phyloP scores from a whole-genome alignment of 2,888 invertebrate species.

The Drosophila meridiana region DNA sequence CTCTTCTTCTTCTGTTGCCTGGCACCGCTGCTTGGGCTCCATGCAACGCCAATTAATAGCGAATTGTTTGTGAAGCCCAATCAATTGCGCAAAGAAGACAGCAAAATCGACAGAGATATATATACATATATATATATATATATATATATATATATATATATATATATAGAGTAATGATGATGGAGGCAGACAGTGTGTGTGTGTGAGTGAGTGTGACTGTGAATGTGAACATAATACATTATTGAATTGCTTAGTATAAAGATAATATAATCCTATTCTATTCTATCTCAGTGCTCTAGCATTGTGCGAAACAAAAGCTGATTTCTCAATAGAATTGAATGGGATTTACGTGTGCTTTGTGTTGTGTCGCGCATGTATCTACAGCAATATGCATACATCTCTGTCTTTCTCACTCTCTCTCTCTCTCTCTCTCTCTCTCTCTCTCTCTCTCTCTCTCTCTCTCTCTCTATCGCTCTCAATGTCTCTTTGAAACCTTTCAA shows the following conservation, averaged over 20 bases:
- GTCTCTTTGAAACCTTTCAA: slow-evolving; percentile 31
- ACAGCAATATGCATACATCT: background rate
- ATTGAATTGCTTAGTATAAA: slow-evolving; percentile 15
- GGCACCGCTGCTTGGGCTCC: background rate
- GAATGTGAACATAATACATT: slow-evolving; percentile 10
- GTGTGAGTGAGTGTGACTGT: background rate
- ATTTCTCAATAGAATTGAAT: slow-evolving; percentile 31
- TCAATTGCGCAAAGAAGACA: slow-evolving; percentile 2
- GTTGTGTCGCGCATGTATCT: background rate
- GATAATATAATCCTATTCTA: slow-evolving; percentile 35
- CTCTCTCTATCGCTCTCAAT: background rate
- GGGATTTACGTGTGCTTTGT: slow-evolving; percentile 19
- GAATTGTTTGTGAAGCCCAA: slow-evolving; percentile 14
- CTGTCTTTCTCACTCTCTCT: background rate
- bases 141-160: no score
- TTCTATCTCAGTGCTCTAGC: slow-evolving; percentile 4
- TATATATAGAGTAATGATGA: background rate
- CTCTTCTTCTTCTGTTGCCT: background rate
- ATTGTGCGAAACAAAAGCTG: slow-evolving; percentile 32
- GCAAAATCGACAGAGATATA: no score
- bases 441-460: background rate
- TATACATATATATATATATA: no score
- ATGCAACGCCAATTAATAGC: slow-evolving; percentile 24
- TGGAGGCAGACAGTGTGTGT: background rate
- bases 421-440: background rate